Base-by-base conservation (phyloP, 2,888 invertebrate species). In the Byasa hedistus region DNA sequence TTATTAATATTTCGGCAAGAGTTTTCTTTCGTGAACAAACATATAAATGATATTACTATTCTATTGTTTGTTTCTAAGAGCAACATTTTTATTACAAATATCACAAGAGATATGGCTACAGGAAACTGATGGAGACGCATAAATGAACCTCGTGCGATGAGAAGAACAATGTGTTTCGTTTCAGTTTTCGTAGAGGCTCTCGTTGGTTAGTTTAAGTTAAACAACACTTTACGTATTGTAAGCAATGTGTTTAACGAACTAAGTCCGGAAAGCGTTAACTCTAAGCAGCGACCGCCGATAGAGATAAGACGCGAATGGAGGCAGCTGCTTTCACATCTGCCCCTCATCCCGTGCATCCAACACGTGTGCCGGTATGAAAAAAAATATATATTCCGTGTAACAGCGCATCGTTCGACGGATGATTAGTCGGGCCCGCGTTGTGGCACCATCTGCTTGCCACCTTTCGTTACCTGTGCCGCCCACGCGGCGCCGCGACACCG, bases 271-370 rank as follows among this genome's bases (percentile, higher is more conserved):
- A 68, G 69, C 73, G 71, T 71, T 71, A 76, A 73, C 73, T 68
- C 71, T 71, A 70, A 73, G 81, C 80, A 80, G 80, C 79, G 80
- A 79, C 75, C 77, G 79, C 73, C 74, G 76, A 80, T 79, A 78
- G 77, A 85, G 81, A 86, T 85, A 86, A 83, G 82, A 79, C 72
- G 79, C 73, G 71, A 70, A 68, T 69, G 71, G 68, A 75, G 80
- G 81, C 91, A 90, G 91, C 87, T 91, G 90, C 82, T 75, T 71
- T 77, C 77, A 79, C 90, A 90, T 89, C 90, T 90, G 90, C 83
- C 81, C 78, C 77, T 78, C 78, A 79, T 81, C 80, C 80, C 76
- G 73, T 70, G 72, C 76, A 73, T 65, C 72, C 71, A 51, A 66
- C 66, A 66, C 66, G 69, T 66, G 79, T 80, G 66, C 62, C 57